Percentiles rank a stretch among this genome's conserved stretches.
phyloP scores from a whole-genome alignment of 2,797 vertebrate genomes.

The Eremophila alpestris region DNA sequence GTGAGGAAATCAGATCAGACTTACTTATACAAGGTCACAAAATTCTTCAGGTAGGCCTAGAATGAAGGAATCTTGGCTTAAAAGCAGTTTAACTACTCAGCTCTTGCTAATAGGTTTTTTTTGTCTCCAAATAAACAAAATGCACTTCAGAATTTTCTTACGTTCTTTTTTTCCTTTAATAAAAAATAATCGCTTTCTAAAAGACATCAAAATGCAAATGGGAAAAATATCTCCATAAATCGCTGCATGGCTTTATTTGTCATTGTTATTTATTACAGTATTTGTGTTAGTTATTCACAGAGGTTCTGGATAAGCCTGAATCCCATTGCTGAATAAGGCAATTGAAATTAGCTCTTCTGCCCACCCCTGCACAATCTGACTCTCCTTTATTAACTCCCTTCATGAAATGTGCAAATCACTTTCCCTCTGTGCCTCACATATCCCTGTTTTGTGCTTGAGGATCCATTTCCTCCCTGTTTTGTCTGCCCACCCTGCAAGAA shows the following conservation, averaged over 20 bases:
- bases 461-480: background rate
- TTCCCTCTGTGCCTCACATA: background rate
- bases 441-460: background rate
- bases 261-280: constrained; percentile 3
- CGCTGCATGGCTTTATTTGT: background rate
- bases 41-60: background rate
- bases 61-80: background rate
- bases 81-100: background rate
- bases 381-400: background rate
- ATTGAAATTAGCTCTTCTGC: background rate
- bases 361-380: background rate
- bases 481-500: background rate
- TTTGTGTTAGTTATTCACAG: constrained; percentile 1
- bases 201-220: constrained; percentile 22
- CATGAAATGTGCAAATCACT: background rate
- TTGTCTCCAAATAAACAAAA: background rate
- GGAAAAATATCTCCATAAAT: background rate
- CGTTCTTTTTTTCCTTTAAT: background rate
- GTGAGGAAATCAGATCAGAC: background rate
- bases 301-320: background rate
- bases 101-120: background rate
- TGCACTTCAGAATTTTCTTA: background rate
- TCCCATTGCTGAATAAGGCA: background rate
- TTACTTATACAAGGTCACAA: background rate
- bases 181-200: background rate